Evolutionary conservation across 1,140 invertebrate genomes (phyloP).

Genomic region (Eurytemora carolleeae): DNA sequence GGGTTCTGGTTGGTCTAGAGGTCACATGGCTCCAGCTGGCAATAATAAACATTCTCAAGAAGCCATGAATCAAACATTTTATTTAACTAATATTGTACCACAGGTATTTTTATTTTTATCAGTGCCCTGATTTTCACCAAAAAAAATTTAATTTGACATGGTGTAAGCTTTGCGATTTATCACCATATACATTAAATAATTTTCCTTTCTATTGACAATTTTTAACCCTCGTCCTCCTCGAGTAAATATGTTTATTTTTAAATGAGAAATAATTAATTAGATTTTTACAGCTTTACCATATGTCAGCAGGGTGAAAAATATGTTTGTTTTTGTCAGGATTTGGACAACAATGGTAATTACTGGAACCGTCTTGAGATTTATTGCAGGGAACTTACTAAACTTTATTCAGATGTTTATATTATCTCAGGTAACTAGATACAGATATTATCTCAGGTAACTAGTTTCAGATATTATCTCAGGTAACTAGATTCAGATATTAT

Average conservation of each 20-base stretch:
- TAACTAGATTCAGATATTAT: background rate
- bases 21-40: constrained; percentile 5
- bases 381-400: constrained; percentile 23
- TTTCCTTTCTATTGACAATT: no score
- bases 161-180: no score
- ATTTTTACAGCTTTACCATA: no score
- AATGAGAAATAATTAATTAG: no score
- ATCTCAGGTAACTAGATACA: constrained; percentile 19
- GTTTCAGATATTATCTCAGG: constrained; percentile 22
- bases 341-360: constrained; percentile 24
- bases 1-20: constrained; percentile 2
- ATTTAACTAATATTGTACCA: constrained; percentile 13
- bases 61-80: constrained; percentile 2
- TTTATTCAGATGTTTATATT: constrained; percentile 21
- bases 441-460: no score
- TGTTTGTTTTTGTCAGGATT: constrained; percentile 20
- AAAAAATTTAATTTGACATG: no score
- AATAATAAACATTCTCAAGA: constrained; percentile 9
- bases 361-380: constrained; percentile 25
- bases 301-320: no score
- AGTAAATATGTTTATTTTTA: no score
- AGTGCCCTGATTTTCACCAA: no score
- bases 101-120: constrained; percentile 20
- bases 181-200: no score
- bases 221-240: no score